phyloP scores from a whole-genome alignment of 2,113 vertebrate species.

The Motacilla alba region DNA sequence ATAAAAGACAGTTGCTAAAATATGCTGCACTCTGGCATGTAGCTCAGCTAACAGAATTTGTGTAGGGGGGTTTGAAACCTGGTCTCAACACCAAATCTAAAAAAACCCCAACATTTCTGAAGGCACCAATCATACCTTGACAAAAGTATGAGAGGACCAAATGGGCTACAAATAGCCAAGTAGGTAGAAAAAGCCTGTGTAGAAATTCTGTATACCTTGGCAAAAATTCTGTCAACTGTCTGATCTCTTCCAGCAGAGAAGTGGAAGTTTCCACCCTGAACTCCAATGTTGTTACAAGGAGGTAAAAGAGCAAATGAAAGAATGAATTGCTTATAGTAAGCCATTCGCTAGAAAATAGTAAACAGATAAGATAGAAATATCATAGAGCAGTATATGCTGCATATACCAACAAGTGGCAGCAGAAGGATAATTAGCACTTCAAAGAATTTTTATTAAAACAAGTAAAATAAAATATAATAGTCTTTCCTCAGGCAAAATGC shows the following conservation, averaged over 20 bases:
- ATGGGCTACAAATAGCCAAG: not conserved
- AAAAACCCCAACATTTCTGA: not conserved
- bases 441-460: not conserved
- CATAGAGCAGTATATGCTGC: not conserved
- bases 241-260: constrained; percentile 27
- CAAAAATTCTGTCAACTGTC: constrained; percentile 21
- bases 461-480: not conserved
- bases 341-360: constrained; percentile 11
- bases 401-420: not conserved
- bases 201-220: constrained; percentile 26
- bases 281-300: constrained; percentile 20
- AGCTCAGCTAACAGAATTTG: not conserved
- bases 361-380: constrained; percentile 13
- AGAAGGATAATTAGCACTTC: constrained; percentile 12
- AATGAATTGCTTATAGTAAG: constrained; percentile 28
- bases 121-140: fast-evolving
- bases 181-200: not conserved
- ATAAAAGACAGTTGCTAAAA: constrained; percentile 47
- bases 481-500: not conserved
- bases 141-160: not conserved
- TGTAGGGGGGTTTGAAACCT: not conserved
- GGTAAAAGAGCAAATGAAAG: constrained; percentile 2
- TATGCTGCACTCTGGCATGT: not conserved
- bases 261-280: constrained; percentile 61
- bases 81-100: not conserved